Percentiles rank a stretch among this genome's conserved stretches.
Conservation (phyloP, 1,140 invertebrate species). For the Gonatopus flavifemur region DNA sequence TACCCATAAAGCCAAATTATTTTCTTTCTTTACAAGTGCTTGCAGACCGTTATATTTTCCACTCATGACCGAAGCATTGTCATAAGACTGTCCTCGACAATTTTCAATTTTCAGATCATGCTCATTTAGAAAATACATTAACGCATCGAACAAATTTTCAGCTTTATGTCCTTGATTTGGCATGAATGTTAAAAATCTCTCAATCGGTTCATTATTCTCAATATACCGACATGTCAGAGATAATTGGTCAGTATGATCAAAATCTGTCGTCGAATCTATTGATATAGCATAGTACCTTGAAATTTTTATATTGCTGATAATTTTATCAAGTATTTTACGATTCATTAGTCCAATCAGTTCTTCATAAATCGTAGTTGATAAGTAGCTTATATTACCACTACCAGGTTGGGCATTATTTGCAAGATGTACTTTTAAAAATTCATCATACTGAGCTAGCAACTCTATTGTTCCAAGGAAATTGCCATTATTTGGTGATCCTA, state of each 20-base stretch:
- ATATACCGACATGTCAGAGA: constrained; percentile 5
- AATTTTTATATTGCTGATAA: constrained; percentile 14
- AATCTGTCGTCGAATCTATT: constrained; percentile 14
- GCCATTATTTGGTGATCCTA: constrained; percentile 29
- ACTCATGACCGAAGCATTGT: constrained; percentile 42
- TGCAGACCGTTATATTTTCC: constrained; percentile 39
- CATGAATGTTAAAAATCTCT: constrained; percentile 23
- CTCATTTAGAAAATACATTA: constrained; percentile 32
- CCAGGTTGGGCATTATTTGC: constrained; percentile 9
- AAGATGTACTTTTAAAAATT: constrained; percentile 15
- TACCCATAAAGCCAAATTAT: constrained; percentile 25
- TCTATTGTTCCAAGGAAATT: constrained; percentile 31
- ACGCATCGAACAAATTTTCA: constrained; percentile 24
- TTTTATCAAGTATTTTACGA: neutral
- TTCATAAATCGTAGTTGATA: constrained; percentile 14
- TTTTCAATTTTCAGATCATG: constrained; percentile 27
- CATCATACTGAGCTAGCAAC: constrained; percentile 28
- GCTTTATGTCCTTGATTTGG: constrained; percentile 26
- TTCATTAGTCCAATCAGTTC: constrained; percentile 1
- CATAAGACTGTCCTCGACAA: constrained; percentile 41
- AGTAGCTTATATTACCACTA: constrained; percentile 10
- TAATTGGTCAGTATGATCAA: constrained; percentile 8
- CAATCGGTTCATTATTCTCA: neutral
- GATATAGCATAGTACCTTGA: constrained; percentile 16
- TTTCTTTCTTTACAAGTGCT: constrained; percentile 26